These are phyloP conservation scores for Venusia cambrica DNA, from an alignment of 2,888 invertebrate species.

Conservation along the genomic window DNA sequence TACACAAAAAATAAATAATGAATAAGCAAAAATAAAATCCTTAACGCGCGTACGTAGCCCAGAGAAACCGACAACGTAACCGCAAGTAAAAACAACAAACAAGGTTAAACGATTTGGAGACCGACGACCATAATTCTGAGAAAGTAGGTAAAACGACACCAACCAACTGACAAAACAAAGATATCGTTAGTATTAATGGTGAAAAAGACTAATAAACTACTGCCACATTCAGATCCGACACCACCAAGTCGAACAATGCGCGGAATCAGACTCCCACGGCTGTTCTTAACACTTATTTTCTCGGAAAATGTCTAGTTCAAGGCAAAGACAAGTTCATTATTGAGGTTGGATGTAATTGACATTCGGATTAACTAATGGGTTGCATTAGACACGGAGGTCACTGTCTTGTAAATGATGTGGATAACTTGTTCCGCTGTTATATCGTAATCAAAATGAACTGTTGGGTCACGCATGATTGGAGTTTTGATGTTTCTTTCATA, in stretches of 20 bases:
- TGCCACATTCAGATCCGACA: constrained; percentile 18
- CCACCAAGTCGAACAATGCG: constrained; percentile 41
- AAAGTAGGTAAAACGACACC: no score
- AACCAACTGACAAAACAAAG: constrained; percentile 12
- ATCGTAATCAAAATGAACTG: constrained; percentile 4
- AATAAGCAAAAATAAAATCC: no score
- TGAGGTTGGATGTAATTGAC: constrained; percentile 14
- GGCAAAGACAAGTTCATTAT: constrained; percentile 33
- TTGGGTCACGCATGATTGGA: constrained; percentile 3
- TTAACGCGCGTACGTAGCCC: no score
- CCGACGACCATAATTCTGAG: no score
- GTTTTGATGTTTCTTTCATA: not conserved
- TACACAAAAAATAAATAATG: no score
- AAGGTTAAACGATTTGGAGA: no score
- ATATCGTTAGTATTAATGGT: constrained; percentile 8
- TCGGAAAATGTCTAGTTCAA: constrained; percentile 54
- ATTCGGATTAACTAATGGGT: constrained; percentile 15
- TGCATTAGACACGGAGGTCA: constrained; percentile 18
- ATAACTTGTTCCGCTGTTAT: constrained; percentile 15
- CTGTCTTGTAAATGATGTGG: constrained; percentile 15
- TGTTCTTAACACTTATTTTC: constrained; percentile 28
- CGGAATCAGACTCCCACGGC: constrained; percentile 43
- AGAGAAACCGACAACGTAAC: no score
- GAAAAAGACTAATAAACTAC: constrained; percentile 17
- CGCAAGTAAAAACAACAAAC: no score